Base-by-base conservation (phyloP, 2,797 vertebrate genomes). In the Discoglossus pictus region DNA sequence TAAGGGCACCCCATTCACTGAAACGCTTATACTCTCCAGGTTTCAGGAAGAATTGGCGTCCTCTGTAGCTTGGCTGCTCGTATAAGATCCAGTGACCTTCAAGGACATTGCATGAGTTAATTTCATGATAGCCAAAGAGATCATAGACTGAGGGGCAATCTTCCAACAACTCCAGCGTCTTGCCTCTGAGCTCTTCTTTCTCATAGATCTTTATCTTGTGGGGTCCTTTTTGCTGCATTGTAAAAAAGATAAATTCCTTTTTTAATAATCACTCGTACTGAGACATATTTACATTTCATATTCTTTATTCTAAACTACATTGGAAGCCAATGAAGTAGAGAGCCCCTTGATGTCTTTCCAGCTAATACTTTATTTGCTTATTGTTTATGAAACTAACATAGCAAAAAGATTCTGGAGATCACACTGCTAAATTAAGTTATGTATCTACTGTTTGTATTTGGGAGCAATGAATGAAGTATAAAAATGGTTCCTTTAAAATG, bases 71-170 rank as follows among this genome's bases (percentile, higher is more conserved):
- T 7, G 68, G 73, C 71, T 79, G 64, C 65, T 83, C 79, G 1
- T 75, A 78, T 21, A 83, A 78, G 51, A 75, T 53, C 66, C 78
- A 81, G 27, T 52, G 76, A 39, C 74, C 76, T 9, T 83, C 78
- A 56, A 77, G 58, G 44, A 80, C 17, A 0, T 80, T 76, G 52
- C 63, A 65, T 21, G 80, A 79, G 47, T 75, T 75, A 39, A 80
- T 75, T 40, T 83, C 73, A 42, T 9, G 71, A 34, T 65, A 58
- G 31, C 69, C 75, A 66, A 82, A 83, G 38, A 71, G 43, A 1
- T 83, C 68, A 27, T 78, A 79, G 34, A 84, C 61, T 52, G 82
- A 76, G 43, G 76, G 11, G 11, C 75, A 79, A 6, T 82, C 79
- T 0, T 76, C 63, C 25, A 48, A 72, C 59, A 82, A 47, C 24